Evolutionary conservation across 1,140 invertebrate species (phyloP).

Genomic region (Drosophila obscura): DNA sequence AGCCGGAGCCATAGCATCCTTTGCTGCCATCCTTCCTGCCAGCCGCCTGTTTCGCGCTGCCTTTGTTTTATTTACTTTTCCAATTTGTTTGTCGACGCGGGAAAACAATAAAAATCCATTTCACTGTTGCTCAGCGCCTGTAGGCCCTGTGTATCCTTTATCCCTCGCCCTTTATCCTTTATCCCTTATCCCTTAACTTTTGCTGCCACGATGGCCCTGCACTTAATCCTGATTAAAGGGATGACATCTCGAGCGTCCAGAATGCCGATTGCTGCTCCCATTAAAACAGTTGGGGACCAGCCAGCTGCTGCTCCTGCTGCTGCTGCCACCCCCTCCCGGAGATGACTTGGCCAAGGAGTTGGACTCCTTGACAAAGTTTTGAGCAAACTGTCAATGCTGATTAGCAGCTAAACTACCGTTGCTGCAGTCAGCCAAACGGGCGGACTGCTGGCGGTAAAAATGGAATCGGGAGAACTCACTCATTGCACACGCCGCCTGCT

Average conservation of each 20-base stretch:
- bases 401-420: too few relatives aligned
- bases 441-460: too few relatives aligned
- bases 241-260: slow-evolving; percentile 22
- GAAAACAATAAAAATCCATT: slow-evolving; percentile 77
- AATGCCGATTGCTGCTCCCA: slow-evolving; percentile 21
- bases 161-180: slow-evolving; percentile 12
- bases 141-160: slow-evolving; percentile 24
- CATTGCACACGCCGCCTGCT: too few relatives aligned
- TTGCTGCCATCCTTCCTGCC: slow-evolving; percentile 10
- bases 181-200: slow-evolving; percentile 44
- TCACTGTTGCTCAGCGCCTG: slow-evolving; percentile 32
- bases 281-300: slow-evolving; percentile 20
- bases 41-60: slow-evolving; percentile 14
- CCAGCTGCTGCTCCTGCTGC: slow-evolving; percentile 46
- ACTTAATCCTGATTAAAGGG: slow-evolving; percentile 68
- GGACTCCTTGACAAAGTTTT: slow-evolving; percentile 64
- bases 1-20: slow-evolving; percentile 5
- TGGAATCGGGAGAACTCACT: too few relatives aligned
- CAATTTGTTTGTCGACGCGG: slow-evolving; percentile 69
- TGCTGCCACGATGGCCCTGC: slow-evolving; percentile 26
- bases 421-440: too few relatives aligned
- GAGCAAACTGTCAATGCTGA: slow-evolving; percentile 19
- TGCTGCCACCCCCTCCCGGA: slow-evolving; percentile 7
- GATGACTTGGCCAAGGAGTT: slow-evolving; percentile 25
- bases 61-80: slow-evolving; percentile 79